Evolutionary conservation across 2,888 invertebrate genomes (phyloP).

Genomic region (Euclidia mi): DNA sequence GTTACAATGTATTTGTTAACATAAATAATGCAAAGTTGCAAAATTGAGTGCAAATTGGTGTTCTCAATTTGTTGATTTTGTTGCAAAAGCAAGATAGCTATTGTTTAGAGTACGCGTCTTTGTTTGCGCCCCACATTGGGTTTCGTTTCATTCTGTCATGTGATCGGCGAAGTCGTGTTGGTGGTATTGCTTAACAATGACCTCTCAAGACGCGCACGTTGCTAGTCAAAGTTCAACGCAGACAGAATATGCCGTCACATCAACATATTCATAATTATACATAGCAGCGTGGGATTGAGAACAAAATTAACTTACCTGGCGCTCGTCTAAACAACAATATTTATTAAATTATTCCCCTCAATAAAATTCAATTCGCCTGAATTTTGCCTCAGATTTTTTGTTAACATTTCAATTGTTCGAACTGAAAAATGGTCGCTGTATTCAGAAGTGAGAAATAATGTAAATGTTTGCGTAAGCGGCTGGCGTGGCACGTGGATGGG

Average conservation of each 20-base stretch:
- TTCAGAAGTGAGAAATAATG: conserved; percentile 62
- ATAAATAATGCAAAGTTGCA: conserved; percentile 41
- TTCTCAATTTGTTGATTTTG: conserved; percentile 58
- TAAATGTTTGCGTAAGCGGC: conserved; percentile 66
- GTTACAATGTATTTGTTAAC: conserved; percentile 23
- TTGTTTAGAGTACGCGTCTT: conserved; percentile 50
- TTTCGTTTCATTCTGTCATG: conserved; percentile 38
- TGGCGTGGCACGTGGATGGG: conserved; percentile 61
- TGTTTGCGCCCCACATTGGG: conserved; percentile 44
- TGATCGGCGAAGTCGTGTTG: conserved; percentile 23
- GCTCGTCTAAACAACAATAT: no score
- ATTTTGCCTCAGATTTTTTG: conserved; percentile 13
- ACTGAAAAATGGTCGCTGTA: conserved; percentile 47
- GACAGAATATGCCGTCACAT: no score
- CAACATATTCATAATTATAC: no score
- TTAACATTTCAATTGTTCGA: conserved; percentile 22
- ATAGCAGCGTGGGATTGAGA: no score
- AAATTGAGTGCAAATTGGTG: conserved; percentile 54
- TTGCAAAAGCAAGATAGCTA: conserved; percentile 52
- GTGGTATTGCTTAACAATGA: conserved; percentile 28
- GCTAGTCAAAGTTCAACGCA: conserved; percentile 8
- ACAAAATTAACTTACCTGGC: no score
- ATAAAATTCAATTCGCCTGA: conserved; percentile 17
- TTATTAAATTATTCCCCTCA: not conserved
- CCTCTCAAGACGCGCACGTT: conserved; percentile 17